phyloP scores from a whole-genome alignment of 2,797 vertebrate genomes.

The Loriculus beryllinus region DNA sequence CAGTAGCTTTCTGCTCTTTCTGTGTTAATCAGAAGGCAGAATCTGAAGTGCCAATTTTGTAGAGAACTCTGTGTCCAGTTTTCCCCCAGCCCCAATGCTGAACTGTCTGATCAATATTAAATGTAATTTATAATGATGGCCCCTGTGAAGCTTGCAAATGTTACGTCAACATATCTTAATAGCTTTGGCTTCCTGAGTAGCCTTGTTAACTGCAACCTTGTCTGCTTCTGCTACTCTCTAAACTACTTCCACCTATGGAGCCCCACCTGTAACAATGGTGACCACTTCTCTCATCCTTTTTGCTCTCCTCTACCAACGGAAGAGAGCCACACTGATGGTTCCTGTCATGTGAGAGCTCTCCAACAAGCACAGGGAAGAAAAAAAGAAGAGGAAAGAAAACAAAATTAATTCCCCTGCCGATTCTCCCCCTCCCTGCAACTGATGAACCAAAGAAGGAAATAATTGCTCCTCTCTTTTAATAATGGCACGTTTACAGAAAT shows the following conservation, averaged over 20 bases:
- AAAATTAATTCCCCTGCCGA: slow-evolving; percentile 48
- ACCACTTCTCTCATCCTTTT: slow-evolving; percentile 30
- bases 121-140: slow-evolving; percentile 76
- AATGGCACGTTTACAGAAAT: slow-evolving; percentile 76
- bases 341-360: slow-evolving; percentile 20
- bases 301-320: background rate
- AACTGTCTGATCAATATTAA: slow-evolving; percentile 77
- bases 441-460: slow-evolving; percentile 79
- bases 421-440: slow-evolving; percentile 60
- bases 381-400: slow-evolving; percentile 58
- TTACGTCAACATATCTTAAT: slow-evolving; percentile 79
- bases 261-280: slow-evolving; percentile 45
- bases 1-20: slow-evolving; percentile 52
- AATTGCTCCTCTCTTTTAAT: slow-evolving; percentile 79
- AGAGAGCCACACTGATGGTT: background rate
- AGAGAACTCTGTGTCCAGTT: slow-evolving; percentile 67
- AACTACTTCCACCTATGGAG: slow-evolving; percentile 52
- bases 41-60: slow-evolving; percentile 61
- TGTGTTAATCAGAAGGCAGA: slow-evolving; percentile 68
- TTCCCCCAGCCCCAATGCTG: slow-evolving; percentile 62
- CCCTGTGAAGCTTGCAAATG: slow-evolving; percentile 75
- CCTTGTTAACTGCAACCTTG: slow-evolving; percentile 67
- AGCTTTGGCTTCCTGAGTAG: slow-evolving; percentile 68
- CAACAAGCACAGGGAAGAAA: slow-evolving; percentile 53
- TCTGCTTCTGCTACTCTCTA: slow-evolving; percentile 57